These are phyloP conservation scores for Sparidentex hasta DNA, from an alignment of 2,797 vertebrate genomes.

Conservation along the genomic window DNA sequence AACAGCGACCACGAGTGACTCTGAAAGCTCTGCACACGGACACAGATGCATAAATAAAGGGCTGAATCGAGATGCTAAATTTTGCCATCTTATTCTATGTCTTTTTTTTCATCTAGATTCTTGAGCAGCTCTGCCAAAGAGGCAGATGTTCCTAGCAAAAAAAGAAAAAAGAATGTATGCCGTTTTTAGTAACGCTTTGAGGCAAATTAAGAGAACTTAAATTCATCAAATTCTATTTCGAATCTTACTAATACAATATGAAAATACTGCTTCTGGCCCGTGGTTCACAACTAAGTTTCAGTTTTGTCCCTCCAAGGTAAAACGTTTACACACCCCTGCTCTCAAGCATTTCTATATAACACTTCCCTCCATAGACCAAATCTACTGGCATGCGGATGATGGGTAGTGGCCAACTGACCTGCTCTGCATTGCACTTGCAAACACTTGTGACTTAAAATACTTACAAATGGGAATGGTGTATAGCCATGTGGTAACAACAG, in stretches of 20 bases:
- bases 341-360: neutral
- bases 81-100: neutral
- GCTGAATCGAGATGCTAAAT: conserved; percentile 6
- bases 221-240: too few species aligned
- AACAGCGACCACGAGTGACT: conserved; percentile 38
- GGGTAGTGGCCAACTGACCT: neutral
- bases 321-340: too few species aligned
- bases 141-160: too few species aligned
- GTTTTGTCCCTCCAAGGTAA: too few species aligned
- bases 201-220: too few species aligned
- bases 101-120: neutral
- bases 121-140: neutral
- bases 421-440: neutral
- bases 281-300: too few species aligned
- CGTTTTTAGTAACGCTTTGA: too few species aligned
- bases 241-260: too few species aligned
- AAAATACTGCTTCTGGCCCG: too few species aligned
- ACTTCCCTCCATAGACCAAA: neutral
- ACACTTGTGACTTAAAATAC: neutral
- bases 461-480: neutral
- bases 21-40: conserved; percentile 23
- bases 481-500: neutral
- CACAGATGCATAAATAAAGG: conserved; percentile 17
- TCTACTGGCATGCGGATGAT: conserved; percentile 11
- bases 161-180: too few species aligned